These are phyloP conservation scores for Lophura nycthemera DNA, from an alignment of 2,113 vertebrate genomes.

Conservation along the genomic window DNA sequence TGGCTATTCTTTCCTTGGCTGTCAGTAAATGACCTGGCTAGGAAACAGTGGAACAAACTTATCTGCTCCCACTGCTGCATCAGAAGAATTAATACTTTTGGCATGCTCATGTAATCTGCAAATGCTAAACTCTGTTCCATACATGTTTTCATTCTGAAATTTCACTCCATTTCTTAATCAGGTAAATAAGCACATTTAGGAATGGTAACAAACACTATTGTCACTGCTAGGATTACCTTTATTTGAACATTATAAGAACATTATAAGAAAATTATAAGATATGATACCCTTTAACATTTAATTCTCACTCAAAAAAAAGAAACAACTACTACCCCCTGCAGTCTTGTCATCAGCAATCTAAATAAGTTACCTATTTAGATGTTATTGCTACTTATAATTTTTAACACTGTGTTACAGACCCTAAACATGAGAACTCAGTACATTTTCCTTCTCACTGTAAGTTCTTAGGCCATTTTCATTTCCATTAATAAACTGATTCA, in stretches of 20 bases:
- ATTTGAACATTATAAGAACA: neutral
- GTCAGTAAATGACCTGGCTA: neutral
- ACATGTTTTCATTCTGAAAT: neutral
- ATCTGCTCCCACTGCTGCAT: neutral
- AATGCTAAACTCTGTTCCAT: neutral
- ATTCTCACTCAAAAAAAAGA: neutral
- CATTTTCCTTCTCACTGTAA: neutral
- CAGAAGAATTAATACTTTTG: constrained; percentile 27
- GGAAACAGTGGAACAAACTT: constrained; percentile 46
- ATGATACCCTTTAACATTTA: constrained; percentile 1
- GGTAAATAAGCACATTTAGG: neutral
- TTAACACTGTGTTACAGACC: neutral
- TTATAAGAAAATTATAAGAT: neutral
- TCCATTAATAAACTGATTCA: neutral
- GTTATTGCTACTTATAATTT: constrained; percentile 1
- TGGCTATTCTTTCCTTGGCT: neutral
- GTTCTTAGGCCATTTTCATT: neutral
- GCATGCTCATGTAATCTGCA: neutral
- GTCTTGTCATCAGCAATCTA: neutral
- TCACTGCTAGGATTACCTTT: neutral
- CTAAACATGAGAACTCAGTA: neutral
- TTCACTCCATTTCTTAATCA: neutral
- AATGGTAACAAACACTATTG: neutral
- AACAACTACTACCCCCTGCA: neutral
- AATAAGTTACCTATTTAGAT: neutral